A percentile compares a stretch with the other conserved stretches of the same genome.
phyloP scores from a whole-genome alignment of 2,797 vertebrate genomes.

The Anguilla megastoma region DNA sequence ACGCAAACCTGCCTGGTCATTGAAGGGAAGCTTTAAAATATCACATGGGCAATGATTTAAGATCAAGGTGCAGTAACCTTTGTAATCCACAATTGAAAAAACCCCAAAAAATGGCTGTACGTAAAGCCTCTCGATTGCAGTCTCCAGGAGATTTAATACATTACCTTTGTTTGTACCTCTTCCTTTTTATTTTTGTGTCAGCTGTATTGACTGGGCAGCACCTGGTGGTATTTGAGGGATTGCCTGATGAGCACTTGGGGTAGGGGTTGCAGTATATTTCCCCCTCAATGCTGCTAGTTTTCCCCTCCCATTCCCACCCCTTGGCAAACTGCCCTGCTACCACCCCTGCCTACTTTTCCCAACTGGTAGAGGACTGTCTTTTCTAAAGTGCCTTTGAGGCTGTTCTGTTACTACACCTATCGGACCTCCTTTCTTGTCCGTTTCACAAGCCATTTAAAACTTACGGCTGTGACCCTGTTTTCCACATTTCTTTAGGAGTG shows the following conservation, averaged over 20 bases:
- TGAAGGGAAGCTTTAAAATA: constrained; percentile 54
- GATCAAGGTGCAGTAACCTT: constrained; percentile 19
- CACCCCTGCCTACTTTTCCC: not conserved
- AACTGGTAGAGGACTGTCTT: not conserved
- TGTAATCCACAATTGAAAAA: constrained; percentile 60
- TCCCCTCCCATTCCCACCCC: not conserved
- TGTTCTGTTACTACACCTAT: not conserved
- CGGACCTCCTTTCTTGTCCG: not conserved
- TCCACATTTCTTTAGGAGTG: not conserved
- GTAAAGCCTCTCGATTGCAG: constrained; percentile 47
- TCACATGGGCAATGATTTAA: constrained; percentile 42
- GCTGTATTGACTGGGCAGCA: not conserved
- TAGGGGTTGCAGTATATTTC: not conserved
- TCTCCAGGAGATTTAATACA: constrained; percentile 49
- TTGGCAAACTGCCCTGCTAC: not conserved
- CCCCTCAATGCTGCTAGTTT: not conserved
- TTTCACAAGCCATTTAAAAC: not conserved
- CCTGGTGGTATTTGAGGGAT: not conserved
- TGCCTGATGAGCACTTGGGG: not conserved
- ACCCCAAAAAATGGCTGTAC: constrained; percentile 64
- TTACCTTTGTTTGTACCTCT: not conserved
- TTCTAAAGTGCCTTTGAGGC: constrained; percentile 12
- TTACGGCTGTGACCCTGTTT: not conserved
- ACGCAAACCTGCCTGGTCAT: constrained; percentile 51
- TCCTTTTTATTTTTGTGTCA: not conserved